phyloP scores from a whole-genome alignment of 2,113 vertebrate genomes.

The Dinomys branickii region DNA sequence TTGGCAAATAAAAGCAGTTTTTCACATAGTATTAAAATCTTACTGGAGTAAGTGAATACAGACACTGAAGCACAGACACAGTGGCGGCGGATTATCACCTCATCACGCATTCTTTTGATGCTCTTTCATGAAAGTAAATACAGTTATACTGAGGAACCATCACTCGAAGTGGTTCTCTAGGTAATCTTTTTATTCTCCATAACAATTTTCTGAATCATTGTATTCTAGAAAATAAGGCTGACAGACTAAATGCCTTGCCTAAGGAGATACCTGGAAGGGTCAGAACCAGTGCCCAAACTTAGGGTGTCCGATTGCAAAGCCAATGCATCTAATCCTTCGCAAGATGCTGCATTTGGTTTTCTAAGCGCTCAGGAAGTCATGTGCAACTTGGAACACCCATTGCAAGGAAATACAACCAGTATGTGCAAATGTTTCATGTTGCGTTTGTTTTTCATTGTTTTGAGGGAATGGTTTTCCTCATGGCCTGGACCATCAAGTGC shows the following conservation, averaged over 20 bases:
- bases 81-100: background rate
- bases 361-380: background rate
- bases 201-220: background rate
- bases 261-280: background rate
- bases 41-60: background rate
- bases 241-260: background rate
- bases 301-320: background rate
- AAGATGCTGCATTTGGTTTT: background rate
- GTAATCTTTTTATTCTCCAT: background rate
- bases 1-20: slow-evolving; percentile 44
- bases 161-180: background rate
- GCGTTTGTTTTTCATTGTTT: background rate
- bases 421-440: background rate
- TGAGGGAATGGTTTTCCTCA: background rate
- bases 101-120: background rate
- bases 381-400: background rate
- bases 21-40: slow-evolving; percentile 36
- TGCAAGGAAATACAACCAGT: background rate
- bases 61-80: background rate
- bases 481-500: background rate
- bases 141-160: background rate
- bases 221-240: background rate
- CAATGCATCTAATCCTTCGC: background rate
- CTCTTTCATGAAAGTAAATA: background rate
- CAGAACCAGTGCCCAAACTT: background rate